Evolutionary conservation across 2,797 vertebrate genomes (phyloP).

Genomic region (Dromococcyx pavoninus): DNA sequence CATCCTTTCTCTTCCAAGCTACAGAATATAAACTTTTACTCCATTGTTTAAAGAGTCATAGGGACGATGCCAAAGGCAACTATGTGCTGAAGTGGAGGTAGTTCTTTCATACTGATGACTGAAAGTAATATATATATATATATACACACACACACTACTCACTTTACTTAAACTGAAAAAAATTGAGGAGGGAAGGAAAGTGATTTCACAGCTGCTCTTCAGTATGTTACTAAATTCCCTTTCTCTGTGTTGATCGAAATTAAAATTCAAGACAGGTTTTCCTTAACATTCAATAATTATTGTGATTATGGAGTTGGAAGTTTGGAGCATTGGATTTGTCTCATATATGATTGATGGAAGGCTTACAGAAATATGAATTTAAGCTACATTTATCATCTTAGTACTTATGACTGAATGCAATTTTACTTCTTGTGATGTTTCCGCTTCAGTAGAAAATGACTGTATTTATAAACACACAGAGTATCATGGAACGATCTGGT

Average conservation of each 20-base stretch:
- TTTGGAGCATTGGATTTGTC: neutral
- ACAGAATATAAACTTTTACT: neutral
- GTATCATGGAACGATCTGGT: no score
- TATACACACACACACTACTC: neutral
- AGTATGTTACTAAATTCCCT: no score
- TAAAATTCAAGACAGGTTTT: no score
- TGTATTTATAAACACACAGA: neutral
- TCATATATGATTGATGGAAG: neutral
- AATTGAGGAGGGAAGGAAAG: no score
- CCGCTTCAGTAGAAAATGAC: neutral
- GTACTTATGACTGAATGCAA: neutral
- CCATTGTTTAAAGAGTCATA: neutral
- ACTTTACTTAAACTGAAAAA: neutral
- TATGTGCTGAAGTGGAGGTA: neutral
- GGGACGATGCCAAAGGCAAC: neutral
- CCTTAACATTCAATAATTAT: neutral
- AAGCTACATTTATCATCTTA: neutral
- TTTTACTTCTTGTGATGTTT: neutral
- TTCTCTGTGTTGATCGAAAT: no score
- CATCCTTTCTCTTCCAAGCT: neutral
- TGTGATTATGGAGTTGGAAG: neutral
- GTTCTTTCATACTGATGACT: neutral
- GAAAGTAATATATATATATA: neutral
- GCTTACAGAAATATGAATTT: neutral
- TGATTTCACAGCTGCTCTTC: no score